Evolutionary conservation across 2,113 vertebrate genomes (phyloP), one percentile per base, ranked within the genome.

Genomic region (Hydrolagus affinis): DNA sequence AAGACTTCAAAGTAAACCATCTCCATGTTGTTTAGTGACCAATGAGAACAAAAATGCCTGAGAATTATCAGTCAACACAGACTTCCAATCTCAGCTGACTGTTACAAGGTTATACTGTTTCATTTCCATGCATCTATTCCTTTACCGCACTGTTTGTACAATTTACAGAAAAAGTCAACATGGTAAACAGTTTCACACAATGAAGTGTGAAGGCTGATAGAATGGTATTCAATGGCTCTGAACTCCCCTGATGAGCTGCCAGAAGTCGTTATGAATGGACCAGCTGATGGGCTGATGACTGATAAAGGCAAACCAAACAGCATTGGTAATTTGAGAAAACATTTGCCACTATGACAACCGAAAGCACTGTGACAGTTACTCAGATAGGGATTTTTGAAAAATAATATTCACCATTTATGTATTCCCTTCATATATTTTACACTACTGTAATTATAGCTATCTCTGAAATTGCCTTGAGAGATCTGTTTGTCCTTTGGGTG

Each of bases 111-210:
- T 85, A 87, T 88, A 85, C 85, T 88, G 62, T 86, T 88, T 75
- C 86, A 57, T 72, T 86, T 86, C 87, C 88, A 86, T 86, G 15
- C 85, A 70, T 85, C 86, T 88, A 86, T 88, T 89, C 88, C 86
- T 86, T 0, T 70, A 88, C 88, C 70, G 76, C 62, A 1, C 56
- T 8, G 88, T 89, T 89, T 87, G 91, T 91, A 92, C 92, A 93
- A 92, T 95, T 95, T 93, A 93, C 91, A 90, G 92, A 89, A 86
- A 89, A 89, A 92, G 90, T 91, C 91, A 90, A 86, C 86, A 93
- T 89, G 90, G 94, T 93, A 94, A 95, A 94, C 93, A 94, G 91
- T 85, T 91, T 85, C 87, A 86, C 91, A 92, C 89, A 88, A 90
- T 86, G 92, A 92, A 92, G 90, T 88, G 86, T 91, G 89, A 92